A percentile compares a stretch with the other conserved stretches of the same genome.
These are phyloP conservation scores for Limenitis camilla DNA, from an alignment of 2,888 invertebrate species.

Conservation along the genomic window DNA sequence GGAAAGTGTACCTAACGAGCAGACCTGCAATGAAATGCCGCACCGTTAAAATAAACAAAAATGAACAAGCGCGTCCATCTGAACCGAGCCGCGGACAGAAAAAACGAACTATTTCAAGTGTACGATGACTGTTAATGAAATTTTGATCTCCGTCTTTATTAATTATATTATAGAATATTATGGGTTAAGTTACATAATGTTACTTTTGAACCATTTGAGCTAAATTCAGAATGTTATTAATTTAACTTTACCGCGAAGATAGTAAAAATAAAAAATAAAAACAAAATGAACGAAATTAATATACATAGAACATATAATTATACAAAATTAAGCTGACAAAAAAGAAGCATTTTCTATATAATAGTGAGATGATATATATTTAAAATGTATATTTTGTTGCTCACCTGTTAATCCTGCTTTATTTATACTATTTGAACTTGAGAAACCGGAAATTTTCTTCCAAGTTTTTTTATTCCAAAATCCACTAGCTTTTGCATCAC, in stretches of 20 bases:
- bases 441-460: constrained; percentile 84
- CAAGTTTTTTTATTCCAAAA: constrained; percentile 86
- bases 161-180: too few species aligned
- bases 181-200: constrained; percentile 34
- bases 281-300: constrained; percentile 11
- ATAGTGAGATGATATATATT: constrained; percentile 1
- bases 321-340: constrained; percentile 5
- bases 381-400: constrained; percentile 35
- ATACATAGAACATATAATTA: constrained; percentile 2
- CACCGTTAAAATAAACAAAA: constrained; percentile 72
- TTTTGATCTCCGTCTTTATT: too few species aligned
- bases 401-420: constrained; percentile 80
- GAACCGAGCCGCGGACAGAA: constrained; percentile 70
- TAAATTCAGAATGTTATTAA: constrained; percentile 56
- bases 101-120: constrained; percentile 24
- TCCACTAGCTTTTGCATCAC: constrained; percentile 68
- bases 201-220: constrained; percentile 33
- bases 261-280: not conserved
- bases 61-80: constrained; percentile 69
- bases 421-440: constrained; percentile 80
- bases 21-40: constrained; percentile 76
- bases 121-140: not conserved
- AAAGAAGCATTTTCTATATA: not conserved
- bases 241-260: constrained; percentile 6
- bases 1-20: constrained; percentile 76